Conservation (phyloP, 1,140 invertebrate genomes). For the Venturia canescens region DNA sequence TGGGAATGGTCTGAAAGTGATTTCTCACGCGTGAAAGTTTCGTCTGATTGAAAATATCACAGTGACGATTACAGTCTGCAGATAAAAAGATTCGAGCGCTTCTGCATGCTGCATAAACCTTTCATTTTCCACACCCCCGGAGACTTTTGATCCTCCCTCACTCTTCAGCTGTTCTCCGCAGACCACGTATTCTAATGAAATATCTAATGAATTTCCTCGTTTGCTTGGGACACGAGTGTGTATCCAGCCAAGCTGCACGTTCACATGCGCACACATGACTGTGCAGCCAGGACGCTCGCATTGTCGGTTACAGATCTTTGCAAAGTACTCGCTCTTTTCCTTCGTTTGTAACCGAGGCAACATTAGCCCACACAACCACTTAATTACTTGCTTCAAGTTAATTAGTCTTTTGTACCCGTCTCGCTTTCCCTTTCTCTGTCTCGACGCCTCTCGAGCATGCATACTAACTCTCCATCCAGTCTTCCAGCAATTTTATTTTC, state of each 20-base stretch:
- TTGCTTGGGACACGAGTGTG: constrained; percentile 12
- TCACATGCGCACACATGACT: background rate
- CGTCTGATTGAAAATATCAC: no score
- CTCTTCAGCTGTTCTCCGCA: background rate
- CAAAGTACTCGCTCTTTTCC: constrained; percentile 18
- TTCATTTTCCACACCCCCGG: no score
- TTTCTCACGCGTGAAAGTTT: no score
- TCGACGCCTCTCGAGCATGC: background rate
- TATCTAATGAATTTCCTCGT: constrained; percentile 49
- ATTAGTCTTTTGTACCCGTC: constrained; percentile 3
- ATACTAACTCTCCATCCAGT: background rate
- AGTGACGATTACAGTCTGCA: no score
- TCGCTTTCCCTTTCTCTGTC: background rate
- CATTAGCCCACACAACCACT: constrained; percentile 4
- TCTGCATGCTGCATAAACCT: no score
- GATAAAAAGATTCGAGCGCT: no score
- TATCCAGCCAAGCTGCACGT: constrained; percentile 20
- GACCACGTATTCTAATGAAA: constrained; percentile 53
- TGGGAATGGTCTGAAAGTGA: no score
- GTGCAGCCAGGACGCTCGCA: background rate
- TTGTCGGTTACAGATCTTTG: background rate
- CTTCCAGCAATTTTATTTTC: background rate
- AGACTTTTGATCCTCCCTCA: background rate
- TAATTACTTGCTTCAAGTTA: constrained; percentile 8
- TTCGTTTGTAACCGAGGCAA: constrained; percentile 22